Conservation (phyloP, 2,888 invertebrate genomes). For the Dolichopus griseipennis region DNA sequence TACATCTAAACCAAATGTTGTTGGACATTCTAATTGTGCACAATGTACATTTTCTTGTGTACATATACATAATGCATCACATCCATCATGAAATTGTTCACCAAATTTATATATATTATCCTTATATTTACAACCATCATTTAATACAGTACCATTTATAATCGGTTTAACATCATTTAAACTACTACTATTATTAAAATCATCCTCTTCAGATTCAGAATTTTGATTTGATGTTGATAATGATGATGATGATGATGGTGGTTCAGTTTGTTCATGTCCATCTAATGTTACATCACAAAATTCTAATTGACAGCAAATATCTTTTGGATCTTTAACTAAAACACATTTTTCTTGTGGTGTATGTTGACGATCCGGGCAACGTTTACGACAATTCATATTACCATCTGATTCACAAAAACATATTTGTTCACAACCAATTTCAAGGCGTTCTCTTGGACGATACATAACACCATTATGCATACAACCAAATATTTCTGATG, state of each 20-base stretch:
- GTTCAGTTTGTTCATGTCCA: constrained; percentile 55
- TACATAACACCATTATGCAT: constrained; percentile 55
- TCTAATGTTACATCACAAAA: constrained; percentile 78
- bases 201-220: constrained; percentile 19
- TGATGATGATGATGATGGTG: constrained; percentile 20
- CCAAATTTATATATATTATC: constrained; percentile 43
- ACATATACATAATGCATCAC: constrained; percentile 70
- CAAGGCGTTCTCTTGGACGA: constrained; percentile 60
- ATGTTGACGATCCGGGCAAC: constrained; percentile 52
- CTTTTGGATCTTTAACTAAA: constrained; percentile 70
- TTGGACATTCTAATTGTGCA: constrained; percentile 71
- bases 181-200: constrained; percentile 16
- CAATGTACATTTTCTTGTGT: constrained; percentile 63
- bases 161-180: constrained; percentile 20
- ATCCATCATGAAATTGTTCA: constrained; percentile 74
- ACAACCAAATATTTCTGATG: constrained; percentile 28
- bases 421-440: constrained; percentile 70
- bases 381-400: constrained; percentile 61
- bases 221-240: constrained; percentile 25
- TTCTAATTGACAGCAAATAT: constrained; percentile 75
- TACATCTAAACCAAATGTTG: constrained; percentile 75
- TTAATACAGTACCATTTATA: constrained; percentile 22
- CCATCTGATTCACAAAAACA: constrained; percentile 70
- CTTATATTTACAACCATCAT: constrained; percentile 34
- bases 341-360: constrained; percentile 65